These are phyloP conservation scores for Aricia artaxerxes DNA, from an alignment of 2,888 invertebrate genomes.

Conservation along the genomic window DNA sequence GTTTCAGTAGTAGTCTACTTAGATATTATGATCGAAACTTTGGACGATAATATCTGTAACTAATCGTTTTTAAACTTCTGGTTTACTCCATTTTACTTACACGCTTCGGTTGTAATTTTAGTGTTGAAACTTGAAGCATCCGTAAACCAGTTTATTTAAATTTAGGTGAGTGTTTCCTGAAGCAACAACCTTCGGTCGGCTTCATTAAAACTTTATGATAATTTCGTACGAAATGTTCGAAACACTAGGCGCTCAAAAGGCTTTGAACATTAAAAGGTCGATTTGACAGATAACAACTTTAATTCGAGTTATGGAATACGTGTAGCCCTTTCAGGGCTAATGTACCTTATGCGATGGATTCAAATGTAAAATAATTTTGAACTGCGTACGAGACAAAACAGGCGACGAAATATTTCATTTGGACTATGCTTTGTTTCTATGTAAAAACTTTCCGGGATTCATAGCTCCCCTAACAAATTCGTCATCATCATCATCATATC, in stretches of 20 bases:
- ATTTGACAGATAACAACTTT: conserved; percentile 22
- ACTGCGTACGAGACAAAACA: neutral
- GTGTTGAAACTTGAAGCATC: neutral
- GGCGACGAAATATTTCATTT: neutral
- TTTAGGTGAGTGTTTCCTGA: conserved; percentile 10
- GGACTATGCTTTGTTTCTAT: too few species aligned
- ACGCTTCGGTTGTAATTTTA: neutral
- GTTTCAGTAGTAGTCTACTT: too few species aligned
- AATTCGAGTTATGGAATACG: conserved; percentile 22
- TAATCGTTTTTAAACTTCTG: neutral
- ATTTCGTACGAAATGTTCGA: neutral
- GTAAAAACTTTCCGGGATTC: too few species aligned
- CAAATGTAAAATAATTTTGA: neutral
- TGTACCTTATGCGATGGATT: neutral
- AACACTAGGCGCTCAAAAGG: conserved; percentile 19
- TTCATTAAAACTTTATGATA: conserved; percentile 29
- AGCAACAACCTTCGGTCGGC: conserved; percentile 20
- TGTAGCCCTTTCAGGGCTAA: neutral
- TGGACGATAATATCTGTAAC: neutral
- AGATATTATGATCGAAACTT: too few species aligned
- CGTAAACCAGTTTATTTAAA: conserved; percentile 10
- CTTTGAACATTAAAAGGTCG: conserved; percentile 20
- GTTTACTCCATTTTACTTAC: neutral
- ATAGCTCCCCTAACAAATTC: too few species aligned
- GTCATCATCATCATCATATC: too few species aligned